phyloP scores from a whole-genome alignment of 1,140 invertebrate genomes.

The Aphelinus certus region DNA sequence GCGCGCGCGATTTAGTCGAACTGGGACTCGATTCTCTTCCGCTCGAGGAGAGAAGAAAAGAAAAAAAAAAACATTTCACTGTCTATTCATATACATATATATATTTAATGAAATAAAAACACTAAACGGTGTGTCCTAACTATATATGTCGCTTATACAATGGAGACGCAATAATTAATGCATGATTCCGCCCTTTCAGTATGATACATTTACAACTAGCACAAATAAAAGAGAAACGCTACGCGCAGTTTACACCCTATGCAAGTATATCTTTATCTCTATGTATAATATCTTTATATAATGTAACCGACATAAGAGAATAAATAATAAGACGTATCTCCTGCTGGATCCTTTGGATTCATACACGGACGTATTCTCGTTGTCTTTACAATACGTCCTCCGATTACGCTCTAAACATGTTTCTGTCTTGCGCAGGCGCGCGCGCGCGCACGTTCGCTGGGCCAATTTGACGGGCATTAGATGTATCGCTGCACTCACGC shows the following conservation, averaged over 20 bases:
- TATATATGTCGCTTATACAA: constrained; percentile 18
- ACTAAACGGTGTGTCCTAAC: constrained; percentile 31
- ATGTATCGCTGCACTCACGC: constrained; percentile 10
- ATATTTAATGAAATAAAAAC: constrained; percentile 24
- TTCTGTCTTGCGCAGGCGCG: constrained; percentile 24
- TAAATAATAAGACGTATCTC: constrained; percentile 33
- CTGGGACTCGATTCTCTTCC: constrained; percentile 32
- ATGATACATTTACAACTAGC: constrained; percentile 35
- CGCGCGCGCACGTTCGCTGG: too few species aligned
- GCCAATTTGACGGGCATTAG: too few species aligned
- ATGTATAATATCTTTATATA: not conserved
- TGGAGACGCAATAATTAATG: constrained; percentile 32
- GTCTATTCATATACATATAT: too few species aligned
- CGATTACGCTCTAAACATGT: constrained; percentile 38
- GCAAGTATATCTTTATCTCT: constrained; percentile 4
- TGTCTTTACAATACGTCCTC: not conserved
- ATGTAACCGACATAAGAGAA: constrained; percentile 29
- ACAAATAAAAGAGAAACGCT: constrained; percentile 30
- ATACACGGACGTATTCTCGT: constrained; percentile 18
- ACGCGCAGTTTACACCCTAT: constrained; percentile 23
- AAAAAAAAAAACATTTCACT: constrained; percentile 26
- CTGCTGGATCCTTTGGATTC: constrained; percentile 40
- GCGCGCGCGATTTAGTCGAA: constrained; percentile 23
- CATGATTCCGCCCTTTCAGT: constrained; percentile 8
- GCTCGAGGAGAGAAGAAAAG: constrained; percentile 25